Conservation (phyloP, 1,140 invertebrate species). For the Neodiprion lecontei region DNA sequence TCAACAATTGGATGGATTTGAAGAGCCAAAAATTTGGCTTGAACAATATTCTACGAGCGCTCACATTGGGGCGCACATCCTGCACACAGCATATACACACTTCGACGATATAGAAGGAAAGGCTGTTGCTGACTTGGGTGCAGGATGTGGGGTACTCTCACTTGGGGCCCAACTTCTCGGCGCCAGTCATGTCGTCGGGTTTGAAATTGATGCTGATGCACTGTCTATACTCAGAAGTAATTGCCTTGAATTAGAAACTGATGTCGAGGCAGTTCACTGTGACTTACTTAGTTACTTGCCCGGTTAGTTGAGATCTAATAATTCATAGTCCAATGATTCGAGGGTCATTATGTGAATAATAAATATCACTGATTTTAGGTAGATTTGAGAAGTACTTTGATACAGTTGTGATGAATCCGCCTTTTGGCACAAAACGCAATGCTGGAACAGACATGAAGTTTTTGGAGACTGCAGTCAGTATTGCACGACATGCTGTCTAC, state of each 20-base stretch:
- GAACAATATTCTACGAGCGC: conserved; percentile 95
- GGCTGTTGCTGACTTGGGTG: conserved; percentile 87
- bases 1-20: conserved; percentile 82
- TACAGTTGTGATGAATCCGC: conserved; percentile 95
- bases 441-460: conserved; percentile 90
- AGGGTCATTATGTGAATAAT: not conserved
- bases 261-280: conserved; percentile 78
- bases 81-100: conserved; percentile 82
- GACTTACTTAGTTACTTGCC: conserved; percentile 62
- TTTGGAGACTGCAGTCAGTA: conserved; percentile 75
- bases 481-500: conserved; percentile 82
- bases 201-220: conserved; percentile 90
- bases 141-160: conserved; percentile 88
- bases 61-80: conserved; percentile 87
- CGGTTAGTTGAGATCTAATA: not conserved
- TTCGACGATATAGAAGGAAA: conserved; percentile 77
- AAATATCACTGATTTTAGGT: not conserved
- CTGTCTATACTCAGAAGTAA: conserved; percentile 76
- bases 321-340: not conserved
- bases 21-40: conserved; percentile 84
- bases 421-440: conserved; percentile 97
- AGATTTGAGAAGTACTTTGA: not conserved
- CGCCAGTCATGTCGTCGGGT: conserved; percentile 74
- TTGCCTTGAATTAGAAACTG: conserved; percentile 73
- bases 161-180: conserved; percentile 82